Base-by-base conservation (phyloP, 2,888 invertebrate species). In the Balanococcus diminutus region DNA sequence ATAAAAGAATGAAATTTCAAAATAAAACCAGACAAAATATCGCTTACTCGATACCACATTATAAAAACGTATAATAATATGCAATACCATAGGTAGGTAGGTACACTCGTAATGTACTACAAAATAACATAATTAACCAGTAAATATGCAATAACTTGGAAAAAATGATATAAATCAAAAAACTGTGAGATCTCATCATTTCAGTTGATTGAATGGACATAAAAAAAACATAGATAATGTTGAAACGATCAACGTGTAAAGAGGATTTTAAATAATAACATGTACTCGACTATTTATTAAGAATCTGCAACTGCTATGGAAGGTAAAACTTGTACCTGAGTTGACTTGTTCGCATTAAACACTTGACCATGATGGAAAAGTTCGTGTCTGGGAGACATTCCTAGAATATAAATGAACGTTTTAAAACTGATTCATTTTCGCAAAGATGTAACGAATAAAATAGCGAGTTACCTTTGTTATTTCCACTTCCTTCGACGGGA, bases 291-390 rank as follows among this genome's bases (percentile, higher is more conserved):
- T 51, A 56, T 56, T 61, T 11, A n/a, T 84, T 25, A 84, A 9
- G 79, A 85, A 22, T 85, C 85, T 19, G 79, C 22, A 4, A 32
- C 14, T 14, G 39, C 72, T 9, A 67, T n/a, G n/a, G 86, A 82
- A 28, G 87, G 92, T 88, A 97, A 92, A 31, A 98, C 96, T 89
- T 98, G 96, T 39, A 98, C 94, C 90, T 98, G 98, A 89, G 94
- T 94, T 86, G 96, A 96, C 90, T 96, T 96, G 88, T 96, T 96
- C 87, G 94, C 94, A 90, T 98, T 97, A 91, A 97, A 98, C 25
- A 98, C 96, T 90, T 98, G 97, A 0, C 97, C 97, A 0, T 95
- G 93, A 89, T 94, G 94, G 91, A 97, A 97, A 0, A 96, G 96
- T 89, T 96, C 96, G 85, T 96, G 91, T 87, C 96, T 93, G 0